Conservation (phyloP, 2,888 invertebrate species). For the Tenthredo notha region DNA sequence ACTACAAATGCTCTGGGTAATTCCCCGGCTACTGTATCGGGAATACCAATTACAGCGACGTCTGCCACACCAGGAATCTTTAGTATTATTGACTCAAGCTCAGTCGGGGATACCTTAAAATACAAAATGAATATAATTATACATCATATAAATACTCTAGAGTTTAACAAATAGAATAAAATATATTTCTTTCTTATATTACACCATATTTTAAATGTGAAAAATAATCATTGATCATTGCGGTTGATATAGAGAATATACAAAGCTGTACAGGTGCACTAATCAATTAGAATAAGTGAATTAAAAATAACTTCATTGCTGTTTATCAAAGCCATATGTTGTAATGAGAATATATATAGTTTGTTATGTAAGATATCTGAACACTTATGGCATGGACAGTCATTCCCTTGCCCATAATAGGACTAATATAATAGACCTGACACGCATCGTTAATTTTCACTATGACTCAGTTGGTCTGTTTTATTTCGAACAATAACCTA, state of each 20-base stretch:
- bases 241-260: not conserved
- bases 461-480: not conserved
- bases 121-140: not conserved
- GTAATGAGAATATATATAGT: not conserved
- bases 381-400: not conserved
- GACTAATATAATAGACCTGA: conserved; percentile 7
- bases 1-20: conserved; percentile 88
- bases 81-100: conserved; percentile 88
- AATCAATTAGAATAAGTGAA: not conserved
- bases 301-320: not conserved
- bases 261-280: not conserved
- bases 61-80: conserved; percentile 87
- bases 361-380: not conserved
- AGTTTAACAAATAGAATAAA: not conserved
- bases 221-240: not conserved
- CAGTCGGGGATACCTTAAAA: conserved; percentile 90
- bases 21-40: conserved; percentile 86
- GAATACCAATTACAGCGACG: conserved; percentile 89
- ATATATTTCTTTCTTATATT: not conserved
- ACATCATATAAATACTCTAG: not conserved
- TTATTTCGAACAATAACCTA: not conserved
- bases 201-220: not conserved
- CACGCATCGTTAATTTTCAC: not conserved
- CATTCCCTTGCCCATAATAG: not conserved
- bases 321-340: not conserved